Conservation (phyloP, 2,888 invertebrate species). For the Seira sanloemensis region DNA sequence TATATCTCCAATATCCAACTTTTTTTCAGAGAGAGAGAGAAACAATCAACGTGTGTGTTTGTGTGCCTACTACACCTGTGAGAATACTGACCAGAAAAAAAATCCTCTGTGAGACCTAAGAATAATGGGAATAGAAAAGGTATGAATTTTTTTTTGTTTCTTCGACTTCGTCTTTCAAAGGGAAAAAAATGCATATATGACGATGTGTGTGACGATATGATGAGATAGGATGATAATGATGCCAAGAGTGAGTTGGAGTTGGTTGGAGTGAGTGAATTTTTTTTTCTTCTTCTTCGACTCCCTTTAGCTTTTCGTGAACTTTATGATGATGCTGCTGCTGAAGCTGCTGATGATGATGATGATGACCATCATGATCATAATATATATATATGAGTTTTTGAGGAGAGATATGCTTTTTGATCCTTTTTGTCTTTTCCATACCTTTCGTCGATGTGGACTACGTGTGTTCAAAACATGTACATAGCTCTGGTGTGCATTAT, state of each 20-base stretch:
- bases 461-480: neutral
- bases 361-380: neutral
- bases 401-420: too few relatives aligned
- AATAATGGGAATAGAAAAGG: too few relatives aligned
- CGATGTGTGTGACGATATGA: neutral
- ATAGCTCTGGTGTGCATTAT: neutral
- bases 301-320: neutral
- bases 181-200: conserved; percentile 4
- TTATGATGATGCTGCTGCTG: neutral
- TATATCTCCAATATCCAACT: too few relatives aligned
- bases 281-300: neutral
- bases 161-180: too few relatives aligned
- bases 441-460: neutral
- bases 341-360: neutral
- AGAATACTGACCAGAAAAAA: too few relatives aligned
- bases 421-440: neutral
- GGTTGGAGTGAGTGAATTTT: too few relatives aligned
- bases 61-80: too few relatives aligned
- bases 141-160: too few relatives aligned
- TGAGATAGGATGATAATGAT: neutral
- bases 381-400: neutral
- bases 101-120: too few relatives aligned
- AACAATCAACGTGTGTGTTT: too few relatives aligned
- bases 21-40: too few relatives aligned
- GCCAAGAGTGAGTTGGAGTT: too few relatives aligned